Conservation (phyloP, 2,888 invertebrate species). For the Rhingia rostrata region DNA sequence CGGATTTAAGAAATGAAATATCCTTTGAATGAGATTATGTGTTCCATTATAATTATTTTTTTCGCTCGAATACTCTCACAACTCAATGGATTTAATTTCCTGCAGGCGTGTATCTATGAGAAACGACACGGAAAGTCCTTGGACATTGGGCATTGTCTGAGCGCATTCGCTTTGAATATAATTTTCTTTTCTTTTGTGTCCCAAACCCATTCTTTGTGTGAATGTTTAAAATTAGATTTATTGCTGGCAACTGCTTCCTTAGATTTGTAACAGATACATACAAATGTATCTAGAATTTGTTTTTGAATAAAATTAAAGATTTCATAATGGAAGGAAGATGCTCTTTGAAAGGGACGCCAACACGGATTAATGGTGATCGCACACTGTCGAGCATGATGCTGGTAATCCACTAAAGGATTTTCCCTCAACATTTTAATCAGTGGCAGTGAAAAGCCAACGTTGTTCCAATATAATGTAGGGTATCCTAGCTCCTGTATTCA, state of each 20-base stretch:
- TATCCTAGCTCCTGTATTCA: background rate
- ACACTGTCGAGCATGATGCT: background rate
- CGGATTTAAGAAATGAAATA: conserved; percentile 40
- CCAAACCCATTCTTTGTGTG: background rate
- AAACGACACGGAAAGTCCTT: conserved; percentile 23
- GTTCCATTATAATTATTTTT: conserved; percentile 40
- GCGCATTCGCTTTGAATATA: conserved; percentile 14
- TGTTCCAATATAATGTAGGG: conserved; percentile 10
- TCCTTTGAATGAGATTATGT: conserved; percentile 35
- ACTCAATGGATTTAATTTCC: conserved; percentile 44
- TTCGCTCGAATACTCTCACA: conserved; percentile 23
- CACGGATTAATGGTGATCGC: conserved; percentile 10
- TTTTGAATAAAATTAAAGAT: conserved; percentile 27
- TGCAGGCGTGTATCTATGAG: background rate
- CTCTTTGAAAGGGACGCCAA: conserved; percentile 21
- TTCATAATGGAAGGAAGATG: conserved; percentile 5
- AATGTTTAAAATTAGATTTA: conserved; percentile 43
- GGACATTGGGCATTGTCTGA: conserved; percentile 48
- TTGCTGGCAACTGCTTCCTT: conserved; percentile 36
- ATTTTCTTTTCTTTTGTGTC: conserved; percentile 4
- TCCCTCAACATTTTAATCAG: conserved; percentile 58
- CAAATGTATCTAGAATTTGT: background rate
- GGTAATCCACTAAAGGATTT: conserved; percentile 37
- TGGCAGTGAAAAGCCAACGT: conserved; percentile 38
- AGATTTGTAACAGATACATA: conserved; percentile 13